Evolutionary conservation across 2,113 vertebrate species (phyloP), one percentile per base, ranked within the genome.

Genomic region (Scomber colias): DNA sequence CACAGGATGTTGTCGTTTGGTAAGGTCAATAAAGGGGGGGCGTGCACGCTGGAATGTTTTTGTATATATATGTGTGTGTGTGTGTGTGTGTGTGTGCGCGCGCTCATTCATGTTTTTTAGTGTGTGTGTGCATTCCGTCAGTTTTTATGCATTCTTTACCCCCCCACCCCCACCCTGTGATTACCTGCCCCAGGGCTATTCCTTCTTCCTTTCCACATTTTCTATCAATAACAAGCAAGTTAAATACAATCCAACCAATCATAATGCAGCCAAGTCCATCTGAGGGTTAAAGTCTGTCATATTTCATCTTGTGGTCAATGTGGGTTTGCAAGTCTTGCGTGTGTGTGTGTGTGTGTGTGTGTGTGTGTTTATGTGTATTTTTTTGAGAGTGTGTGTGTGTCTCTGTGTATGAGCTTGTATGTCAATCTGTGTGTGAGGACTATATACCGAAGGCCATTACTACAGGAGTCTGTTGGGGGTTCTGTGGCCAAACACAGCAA

Each of bases 1-100:
- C 82, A 77, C 84, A 87, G 89, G 87, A 92, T 86, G 85, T 79
- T 90, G 81, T 84, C 85, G 75, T 86, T 82, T 87, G 83, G 79
- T 71, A 84, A 73, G 53, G 65, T 81, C 87, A 89, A 90, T 77
- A 90, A 66, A 66, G 31, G n/a, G 31, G 54, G 44, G 49, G 65
- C 45, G 55, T 27, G 45, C n/a, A 50, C 50, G 53, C 24, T 19
- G 16, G 66, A 35, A 50, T 69, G 61, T 53, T 80, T 62, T 53
- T 51, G 45, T 48, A 49, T 62, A 46, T 54, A 59, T 46, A 75
- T 54, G 68, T 68, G 71, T 50, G 24, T 11, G 1, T 15, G 53
- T 65, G 74, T 61, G 64, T 0, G 12, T 61, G 75, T 63, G 75
- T 3, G 40, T 73, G 24, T 77, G 40, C 14, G 11, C 40, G 35